Conservation (phyloP, 2,797 vertebrate genomes). For the Halcyon leucocephala region DNA sequence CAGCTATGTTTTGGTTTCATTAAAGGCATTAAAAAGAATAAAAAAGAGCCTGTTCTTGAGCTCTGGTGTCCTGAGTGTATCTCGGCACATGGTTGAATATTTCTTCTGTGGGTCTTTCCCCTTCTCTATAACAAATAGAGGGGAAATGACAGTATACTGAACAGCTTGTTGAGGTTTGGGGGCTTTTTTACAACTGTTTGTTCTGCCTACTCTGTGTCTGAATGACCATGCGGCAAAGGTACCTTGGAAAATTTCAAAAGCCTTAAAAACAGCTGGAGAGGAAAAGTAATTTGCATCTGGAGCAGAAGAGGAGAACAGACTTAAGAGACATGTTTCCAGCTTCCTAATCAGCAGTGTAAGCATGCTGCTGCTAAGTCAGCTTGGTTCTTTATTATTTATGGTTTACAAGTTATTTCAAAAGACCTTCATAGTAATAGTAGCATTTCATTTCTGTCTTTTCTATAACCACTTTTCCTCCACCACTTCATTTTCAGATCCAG, state of each 20-base stretch:
- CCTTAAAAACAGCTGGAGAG: not conserved
- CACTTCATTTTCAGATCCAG: not conserved
- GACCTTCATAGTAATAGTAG: not conserved
- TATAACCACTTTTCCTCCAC: not conserved
- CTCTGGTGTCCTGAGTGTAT: not conserved
- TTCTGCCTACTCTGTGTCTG: fast-evolving
- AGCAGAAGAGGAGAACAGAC: not conserved
- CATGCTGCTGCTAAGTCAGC: not conserved
- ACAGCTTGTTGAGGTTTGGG: not conserved
- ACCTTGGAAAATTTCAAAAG: not conserved
- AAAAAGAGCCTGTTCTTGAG: not conserved
- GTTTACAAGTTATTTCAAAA: not conserved
- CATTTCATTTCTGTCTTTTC: not conserved
- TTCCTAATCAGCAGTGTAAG: not conserved
- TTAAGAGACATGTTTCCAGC: not conserved
- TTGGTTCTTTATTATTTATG: not conserved
- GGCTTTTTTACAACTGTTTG: not conserved
- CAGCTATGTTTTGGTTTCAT: not conserved
- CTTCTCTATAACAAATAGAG: not conserved
- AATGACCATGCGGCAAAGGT: not conserved
- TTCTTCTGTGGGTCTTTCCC: not conserved
- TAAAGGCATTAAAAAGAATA: not conserved
- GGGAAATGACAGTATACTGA: not conserved
- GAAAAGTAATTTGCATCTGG: not conserved
- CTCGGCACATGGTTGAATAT: not conserved